Evolutionary conservation across 2,888 invertebrate species (phyloP).

Genomic region (Megamerina dolium): DNA sequence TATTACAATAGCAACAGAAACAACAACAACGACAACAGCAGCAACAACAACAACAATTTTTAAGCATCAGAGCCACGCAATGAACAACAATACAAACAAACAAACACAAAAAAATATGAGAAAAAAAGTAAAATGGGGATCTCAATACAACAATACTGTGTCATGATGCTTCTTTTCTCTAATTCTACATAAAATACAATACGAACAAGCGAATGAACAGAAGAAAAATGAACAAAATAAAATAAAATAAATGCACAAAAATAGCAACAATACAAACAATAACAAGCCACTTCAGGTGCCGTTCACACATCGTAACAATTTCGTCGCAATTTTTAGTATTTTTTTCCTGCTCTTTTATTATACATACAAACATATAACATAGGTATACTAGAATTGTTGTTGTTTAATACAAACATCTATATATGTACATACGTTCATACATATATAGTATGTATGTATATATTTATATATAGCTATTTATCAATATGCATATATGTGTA

Average conservation of each 20-base stretch:
- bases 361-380: too few relatives aligned
- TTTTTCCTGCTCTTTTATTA: not conserved
- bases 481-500: not conserved
- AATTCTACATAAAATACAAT: not conserved
- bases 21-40: not conserved
- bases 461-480: too few relatives aligned
- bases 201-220: not conserved
- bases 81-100: too few relatives aligned
- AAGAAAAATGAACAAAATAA: constrained; percentile 4
- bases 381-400: not conserved
- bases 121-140: too few relatives aligned
- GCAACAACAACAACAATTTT: constrained; percentile 4
- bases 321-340: not conserved
- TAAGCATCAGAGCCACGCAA: too few relatives aligned
- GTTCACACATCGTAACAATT: constrained; percentile 12
- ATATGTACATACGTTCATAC: too few relatives aligned
- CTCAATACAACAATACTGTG: too few relatives aligned
- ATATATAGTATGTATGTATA: too few relatives aligned
- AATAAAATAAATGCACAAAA: constrained; percentile 3
- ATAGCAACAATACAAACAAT: constrained; percentile 7
- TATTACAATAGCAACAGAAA: not conserved
- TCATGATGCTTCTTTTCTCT: too few relatives aligned
- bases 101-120: too few relatives aligned
- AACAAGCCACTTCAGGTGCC: constrained; percentile 4
- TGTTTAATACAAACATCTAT: not conserved